A percentile compares a stretch with the other conserved stretches of the same genome.
phyloP scores from a whole-genome alignment of 1,140 invertebrate genomes.

The Lutraria rhynchaena region DNA sequence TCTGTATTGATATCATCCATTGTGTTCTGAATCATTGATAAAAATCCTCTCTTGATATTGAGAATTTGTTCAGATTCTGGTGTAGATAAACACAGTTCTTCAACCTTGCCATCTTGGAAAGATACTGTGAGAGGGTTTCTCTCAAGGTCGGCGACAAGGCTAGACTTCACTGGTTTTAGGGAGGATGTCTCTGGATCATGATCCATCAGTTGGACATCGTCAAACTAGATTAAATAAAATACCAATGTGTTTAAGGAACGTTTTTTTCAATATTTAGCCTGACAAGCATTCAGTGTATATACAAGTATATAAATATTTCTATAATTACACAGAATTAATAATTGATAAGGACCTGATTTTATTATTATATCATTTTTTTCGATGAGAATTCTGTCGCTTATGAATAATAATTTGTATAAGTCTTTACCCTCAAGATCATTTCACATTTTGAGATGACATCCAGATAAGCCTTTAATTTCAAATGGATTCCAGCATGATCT shows the following conservation, averaged over 20 bases:
- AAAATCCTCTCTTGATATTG: no score
- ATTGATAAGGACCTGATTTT: conserved; percentile 75
- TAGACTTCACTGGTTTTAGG: conserved; percentile 19
- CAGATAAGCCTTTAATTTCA: no score
- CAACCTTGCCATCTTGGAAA: no score
- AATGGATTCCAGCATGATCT: no score
- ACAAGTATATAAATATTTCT: not conserved
- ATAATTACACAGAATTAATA: not conserved
- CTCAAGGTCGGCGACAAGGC: conserved; percentile 64
- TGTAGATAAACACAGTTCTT: no score
- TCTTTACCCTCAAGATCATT: no score
- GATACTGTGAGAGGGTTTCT: conserved; percentile 83
- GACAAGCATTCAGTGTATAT: not conserved
- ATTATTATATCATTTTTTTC: conserved; percentile 86
- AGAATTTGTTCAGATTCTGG: no score
- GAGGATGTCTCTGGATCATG: no score
- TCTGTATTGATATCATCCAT: conserved; percentile 93
- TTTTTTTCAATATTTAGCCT: not conserved
- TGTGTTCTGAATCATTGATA: no score
- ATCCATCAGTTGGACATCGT: no score
- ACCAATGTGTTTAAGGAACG: not conserved
- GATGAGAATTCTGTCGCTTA: conserved; percentile 85
- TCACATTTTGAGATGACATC: no score
- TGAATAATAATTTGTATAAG: conserved; percentile 84
- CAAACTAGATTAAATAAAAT: not conserved